Evolutionary conservation across 2,113 vertebrate genomes (phyloP).

Genomic region (Austrofundulus limnaeus): DNA sequence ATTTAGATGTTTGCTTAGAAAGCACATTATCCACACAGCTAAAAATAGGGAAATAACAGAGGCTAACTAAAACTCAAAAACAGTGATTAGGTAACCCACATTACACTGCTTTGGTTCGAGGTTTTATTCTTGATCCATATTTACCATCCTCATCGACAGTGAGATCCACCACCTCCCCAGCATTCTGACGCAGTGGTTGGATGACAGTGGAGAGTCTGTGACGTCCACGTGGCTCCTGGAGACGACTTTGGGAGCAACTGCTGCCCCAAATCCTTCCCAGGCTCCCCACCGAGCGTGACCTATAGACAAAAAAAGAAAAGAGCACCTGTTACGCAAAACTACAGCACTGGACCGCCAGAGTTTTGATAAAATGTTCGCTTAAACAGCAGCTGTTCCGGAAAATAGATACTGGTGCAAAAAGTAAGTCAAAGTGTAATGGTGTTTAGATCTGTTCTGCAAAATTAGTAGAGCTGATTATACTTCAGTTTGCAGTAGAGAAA

Average conservation of each 20-base stretch:
- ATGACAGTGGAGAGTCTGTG: conserved; percentile 94
- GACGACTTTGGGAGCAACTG: conserved; percentile 86
- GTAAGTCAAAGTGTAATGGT: background rate
- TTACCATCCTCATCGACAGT: conserved; percentile 97
- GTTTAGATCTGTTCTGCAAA: background rate
- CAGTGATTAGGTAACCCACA: background rate
- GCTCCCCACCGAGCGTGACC: conserved; percentile 88
- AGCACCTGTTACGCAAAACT: conserved; percentile 10
- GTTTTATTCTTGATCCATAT: conserved; percentile 13
- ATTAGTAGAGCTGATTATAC: too few relatives aligned
- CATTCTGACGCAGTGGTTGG: conserved; percentile 91
- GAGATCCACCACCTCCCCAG: conserved; percentile 96
- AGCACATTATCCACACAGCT: background rate
- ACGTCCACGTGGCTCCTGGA: conserved; percentile 87
- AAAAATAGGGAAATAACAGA: background rate
- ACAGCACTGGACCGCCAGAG: background rate
- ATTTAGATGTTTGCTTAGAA: background rate
- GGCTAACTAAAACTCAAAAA: background rate
- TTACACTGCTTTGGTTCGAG: background rate
- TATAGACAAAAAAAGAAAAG: conserved; percentile 61
- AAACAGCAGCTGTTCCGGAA: background rate
- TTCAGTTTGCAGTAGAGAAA: too few relatives aligned
- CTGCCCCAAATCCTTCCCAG: conserved; percentile 89
- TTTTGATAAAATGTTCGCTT: conserved; percentile 15
- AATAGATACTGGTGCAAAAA: background rate